Conservation (phyloP, 2,113 vertebrate genomes). For the Nannobrachium achirus region DNA sequence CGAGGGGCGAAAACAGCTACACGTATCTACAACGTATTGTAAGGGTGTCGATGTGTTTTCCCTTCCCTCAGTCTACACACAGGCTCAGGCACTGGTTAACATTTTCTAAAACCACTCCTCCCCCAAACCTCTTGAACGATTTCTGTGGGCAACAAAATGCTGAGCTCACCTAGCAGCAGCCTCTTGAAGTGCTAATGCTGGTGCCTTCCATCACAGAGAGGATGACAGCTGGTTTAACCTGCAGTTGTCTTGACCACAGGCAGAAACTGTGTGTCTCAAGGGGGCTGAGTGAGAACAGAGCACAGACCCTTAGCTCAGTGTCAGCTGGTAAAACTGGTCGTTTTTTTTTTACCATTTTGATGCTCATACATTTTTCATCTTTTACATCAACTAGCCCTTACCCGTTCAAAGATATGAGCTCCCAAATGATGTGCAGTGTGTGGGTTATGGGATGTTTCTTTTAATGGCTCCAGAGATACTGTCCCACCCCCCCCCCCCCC, state of each 20-base stretch:
- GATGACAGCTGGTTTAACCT: constrained; percentile 28
- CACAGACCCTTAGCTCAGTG: too few species aligned
- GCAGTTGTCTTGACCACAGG: neutral
- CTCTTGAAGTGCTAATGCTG: constrained; percentile 23
- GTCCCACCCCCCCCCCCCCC: too few species aligned
- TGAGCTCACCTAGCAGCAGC: constrained; percentile 43
- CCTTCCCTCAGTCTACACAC: neutral
- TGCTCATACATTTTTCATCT: too few species aligned
- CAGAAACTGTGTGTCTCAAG: neutral
- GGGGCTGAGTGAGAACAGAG: too few species aligned
- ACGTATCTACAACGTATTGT: neutral
- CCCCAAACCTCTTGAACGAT: constrained; percentile 19
- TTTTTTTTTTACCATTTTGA: too few species aligned
- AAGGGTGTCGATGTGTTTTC: constrained; percentile 4
- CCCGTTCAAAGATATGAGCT: too few species aligned
- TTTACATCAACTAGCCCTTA: too few species aligned
- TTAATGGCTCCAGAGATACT: too few species aligned
- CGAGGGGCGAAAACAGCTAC: too few species aligned
- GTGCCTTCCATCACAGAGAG: constrained; percentile 7
- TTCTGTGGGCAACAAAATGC: constrained; percentile 34
- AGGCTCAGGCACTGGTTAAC: constrained; percentile 27
- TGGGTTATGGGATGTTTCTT: too few species aligned
- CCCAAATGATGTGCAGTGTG: too few species aligned
- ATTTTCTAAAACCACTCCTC: neutral
- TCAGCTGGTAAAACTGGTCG: too few species aligned